Evolutionary conservation across 2,113 vertebrate genomes (phyloP).

Genomic region (Catagonus wagneri): DNA sequence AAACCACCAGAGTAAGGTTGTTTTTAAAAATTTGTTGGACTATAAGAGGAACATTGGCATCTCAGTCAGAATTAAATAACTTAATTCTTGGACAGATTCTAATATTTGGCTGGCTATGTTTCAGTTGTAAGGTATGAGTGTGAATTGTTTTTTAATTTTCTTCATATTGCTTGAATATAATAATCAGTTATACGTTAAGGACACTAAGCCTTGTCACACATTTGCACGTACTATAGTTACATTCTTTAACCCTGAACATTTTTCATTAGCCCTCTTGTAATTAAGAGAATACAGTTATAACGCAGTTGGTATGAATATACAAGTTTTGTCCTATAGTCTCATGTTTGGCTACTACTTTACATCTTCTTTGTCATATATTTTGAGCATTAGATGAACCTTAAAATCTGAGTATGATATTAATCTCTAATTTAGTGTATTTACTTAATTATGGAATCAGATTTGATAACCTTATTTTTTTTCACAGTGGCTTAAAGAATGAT

Average conservation of each 20-base stretch:
- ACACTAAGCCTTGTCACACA: background rate
- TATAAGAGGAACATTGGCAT: conserved; percentile 14
- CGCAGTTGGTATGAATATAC: conserved; percentile 27
- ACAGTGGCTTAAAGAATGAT: conserved; percentile 99
- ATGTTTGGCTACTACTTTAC: background rate
- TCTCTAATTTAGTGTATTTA: conserved; percentile 72
- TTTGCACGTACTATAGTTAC: background rate
- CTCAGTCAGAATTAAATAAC: conserved; percentile 21
- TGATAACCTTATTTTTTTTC: conserved; percentile 84
- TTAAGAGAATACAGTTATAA: background rate
- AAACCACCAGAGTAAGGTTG: background rate
- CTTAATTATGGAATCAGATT: conserved; percentile 85
- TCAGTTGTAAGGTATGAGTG: background rate
- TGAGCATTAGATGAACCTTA: conserved; percentile 44
- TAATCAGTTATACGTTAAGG: background rate
- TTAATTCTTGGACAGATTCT: conserved; percentile 43
- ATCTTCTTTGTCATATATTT: conserved; percentile 15
- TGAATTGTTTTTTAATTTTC: conserved; percentile 44
- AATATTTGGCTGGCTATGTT: background rate
- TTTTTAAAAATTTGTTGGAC: conserved; percentile 44
- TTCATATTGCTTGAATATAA: conserved; percentile 25
- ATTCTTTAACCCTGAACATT: background rate
- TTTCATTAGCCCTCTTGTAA: conserved; percentile 8
- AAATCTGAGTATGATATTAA: conserved; percentile 31
- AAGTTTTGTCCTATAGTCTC: background rate